phyloP scores from a whole-genome alignment of 2,888 invertebrate species.

The Drosophila putrida region DNA sequence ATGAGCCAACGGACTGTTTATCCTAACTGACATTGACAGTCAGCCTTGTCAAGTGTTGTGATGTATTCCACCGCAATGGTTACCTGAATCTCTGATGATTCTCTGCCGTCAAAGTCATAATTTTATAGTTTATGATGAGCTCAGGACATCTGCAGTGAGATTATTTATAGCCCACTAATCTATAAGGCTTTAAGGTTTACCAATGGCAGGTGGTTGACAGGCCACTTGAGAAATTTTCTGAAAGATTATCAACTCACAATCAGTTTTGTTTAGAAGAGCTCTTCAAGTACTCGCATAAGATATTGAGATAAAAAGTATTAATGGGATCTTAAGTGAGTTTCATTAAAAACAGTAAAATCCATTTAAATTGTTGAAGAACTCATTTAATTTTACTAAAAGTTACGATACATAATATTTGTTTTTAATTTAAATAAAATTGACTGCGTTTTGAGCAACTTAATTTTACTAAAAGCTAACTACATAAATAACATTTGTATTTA shows the following conservation, averaged over 20 bases:
- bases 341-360: neutral
- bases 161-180: constrained; percentile 40
- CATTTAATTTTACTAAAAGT: too few relatives aligned
- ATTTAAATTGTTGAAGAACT: neutral
- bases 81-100: constrained; percentile 65
- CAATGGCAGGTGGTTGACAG: constrained; percentile 18
- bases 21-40: constrained; percentile 77
- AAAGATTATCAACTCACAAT: constrained; percentile 31
- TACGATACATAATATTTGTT: too few relatives aligned
- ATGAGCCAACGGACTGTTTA: constrained; percentile 55
- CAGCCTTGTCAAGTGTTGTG: constrained; percentile 15
- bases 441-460: too few relatives aligned
- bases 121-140: constrained; percentile 56
- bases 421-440: too few relatives aligned
- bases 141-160: constrained; percentile 40
- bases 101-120: constrained; percentile 36
- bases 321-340: neutral
- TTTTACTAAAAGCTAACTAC: too few relatives aligned
- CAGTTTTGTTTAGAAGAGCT: neutral
- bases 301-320: neutral
- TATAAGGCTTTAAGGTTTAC: constrained; percentile 53
- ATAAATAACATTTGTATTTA: too few relatives aligned
- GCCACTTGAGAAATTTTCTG: constrained; percentile 31
- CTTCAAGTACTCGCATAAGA: constrained; percentile 16
- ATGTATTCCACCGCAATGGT: constrained; percentile 68